Conservation (phyloP, 2,113 vertebrate genomes). For the Lepisosteus osseus region DNA sequence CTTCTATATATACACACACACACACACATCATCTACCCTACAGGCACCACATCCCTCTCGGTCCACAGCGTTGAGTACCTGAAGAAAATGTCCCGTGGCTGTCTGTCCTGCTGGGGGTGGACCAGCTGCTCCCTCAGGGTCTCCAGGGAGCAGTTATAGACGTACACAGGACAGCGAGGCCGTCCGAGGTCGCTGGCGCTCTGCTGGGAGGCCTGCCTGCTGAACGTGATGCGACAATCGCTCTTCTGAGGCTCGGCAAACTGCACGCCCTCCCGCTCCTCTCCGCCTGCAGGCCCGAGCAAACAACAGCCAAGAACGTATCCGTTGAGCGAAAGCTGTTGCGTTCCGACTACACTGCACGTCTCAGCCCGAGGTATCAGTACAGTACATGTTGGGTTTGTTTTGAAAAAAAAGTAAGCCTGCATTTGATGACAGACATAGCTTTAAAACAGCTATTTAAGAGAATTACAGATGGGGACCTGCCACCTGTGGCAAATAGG, state of each 20-base stretch:
- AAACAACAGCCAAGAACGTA: not conserved
- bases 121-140: slow-evolving; percentile 84
- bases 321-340: not conserved
- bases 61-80: slow-evolving; percentile 60
- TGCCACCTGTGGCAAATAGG: no score
- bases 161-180: slow-evolving; percentile 82
- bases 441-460: no score
- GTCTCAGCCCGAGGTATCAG: no score
- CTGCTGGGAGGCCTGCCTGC: slow-evolving; percentile 69
- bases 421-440: no score
- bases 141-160: slow-evolving; percentile 90
- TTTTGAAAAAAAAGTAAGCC: no score
- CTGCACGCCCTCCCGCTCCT: slow-evolving; percentile 65
- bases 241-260: slow-evolving; percentile 60
- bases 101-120: slow-evolving; percentile 64
- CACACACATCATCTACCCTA: no score
- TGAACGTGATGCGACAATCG: slow-evolving; percentile 68
- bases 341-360: not conserved
- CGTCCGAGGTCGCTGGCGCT: slow-evolving; percentile 65
- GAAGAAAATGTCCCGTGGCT: slow-evolving; percentile 81
- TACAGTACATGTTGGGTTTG: no score
- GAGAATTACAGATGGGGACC: no score
- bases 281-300: slow-evolving; percentile 39
- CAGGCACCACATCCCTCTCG: no score
- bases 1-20: no score